These are phyloP conservation scores for Mugil cephalus DNA, from an alignment of 2,113 vertebrate genomes.

Conservation along the genomic window DNA sequence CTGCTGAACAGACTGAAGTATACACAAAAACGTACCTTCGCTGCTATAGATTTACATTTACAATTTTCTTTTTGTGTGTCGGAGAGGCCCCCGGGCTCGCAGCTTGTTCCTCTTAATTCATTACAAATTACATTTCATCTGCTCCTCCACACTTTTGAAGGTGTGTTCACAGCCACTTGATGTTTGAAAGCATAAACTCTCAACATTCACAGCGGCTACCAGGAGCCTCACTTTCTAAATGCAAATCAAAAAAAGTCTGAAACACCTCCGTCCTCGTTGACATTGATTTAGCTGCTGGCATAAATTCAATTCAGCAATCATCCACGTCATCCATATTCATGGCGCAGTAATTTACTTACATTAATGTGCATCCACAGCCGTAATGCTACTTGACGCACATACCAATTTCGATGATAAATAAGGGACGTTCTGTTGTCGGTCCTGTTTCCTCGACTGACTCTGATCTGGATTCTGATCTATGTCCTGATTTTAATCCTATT, in stretches of 20 bases:
- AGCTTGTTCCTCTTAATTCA: constrained; percentile 41
- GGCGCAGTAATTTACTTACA: constrained; percentile 64
- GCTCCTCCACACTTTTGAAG: constrained; percentile 32
- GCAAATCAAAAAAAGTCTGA: constrained; percentile 69
- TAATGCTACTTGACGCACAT: constrained; percentile 43
- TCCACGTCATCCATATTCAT: constrained; percentile 73
- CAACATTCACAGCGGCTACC: constrained; percentile 29
- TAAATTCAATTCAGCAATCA: constrained; percentile 73
- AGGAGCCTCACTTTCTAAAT: constrained; percentile 53
- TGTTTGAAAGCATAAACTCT: constrained; percentile 37
- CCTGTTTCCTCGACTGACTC: constrained; percentile 14
- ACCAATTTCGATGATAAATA: constrained; percentile 58
- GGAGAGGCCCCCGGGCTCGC: constrained; percentile 20
- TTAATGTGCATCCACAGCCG: constrained; percentile 61
- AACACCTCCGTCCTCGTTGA: constrained; percentile 69
- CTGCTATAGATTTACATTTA: constrained; percentile 54
- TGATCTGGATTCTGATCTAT: constrained; percentile 21
- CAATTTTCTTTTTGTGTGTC: constrained; percentile 53
- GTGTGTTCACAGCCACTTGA: constrained; percentile 32
- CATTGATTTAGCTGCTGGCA: constrained; percentile 75
- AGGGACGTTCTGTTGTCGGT: constrained; percentile 42
- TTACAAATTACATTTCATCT: constrained; percentile 47
- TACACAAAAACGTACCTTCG: constrained; percentile 40
- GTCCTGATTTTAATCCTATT: constrained; percentile 14
- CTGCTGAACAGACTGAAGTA: constrained; percentile 41